Conservation (phyloP, 2,888 invertebrate species). For the Agrochola litura region DNA sequence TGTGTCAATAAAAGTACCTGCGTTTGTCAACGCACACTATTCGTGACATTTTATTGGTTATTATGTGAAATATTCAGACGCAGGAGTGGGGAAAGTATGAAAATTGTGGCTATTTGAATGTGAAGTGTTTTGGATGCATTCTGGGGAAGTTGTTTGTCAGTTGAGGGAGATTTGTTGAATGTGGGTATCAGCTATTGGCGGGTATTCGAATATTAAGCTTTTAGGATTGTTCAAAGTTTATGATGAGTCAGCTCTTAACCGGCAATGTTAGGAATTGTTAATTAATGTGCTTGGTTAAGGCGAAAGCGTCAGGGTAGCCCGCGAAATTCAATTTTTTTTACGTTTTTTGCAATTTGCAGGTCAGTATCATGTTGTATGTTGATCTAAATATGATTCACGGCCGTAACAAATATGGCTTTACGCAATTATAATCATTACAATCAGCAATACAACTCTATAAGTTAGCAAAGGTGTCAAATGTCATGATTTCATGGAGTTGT, state of each 20-base stretch:
- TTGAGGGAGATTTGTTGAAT: neutral
- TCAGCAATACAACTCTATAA: no score
- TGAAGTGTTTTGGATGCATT: conserved; percentile 24
- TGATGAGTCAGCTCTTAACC: no score
- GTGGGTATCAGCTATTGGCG: neutral
- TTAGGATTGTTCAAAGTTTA: no score
- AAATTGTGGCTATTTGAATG: conserved; percentile 28
- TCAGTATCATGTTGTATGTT: no score
- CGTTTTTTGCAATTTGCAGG: no score
- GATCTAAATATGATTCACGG: no score
- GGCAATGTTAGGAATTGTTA: neutral
- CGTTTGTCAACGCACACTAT: conserved; percentile 60
- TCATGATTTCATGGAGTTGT: no score
- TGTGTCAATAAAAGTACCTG: conserved; percentile 60
- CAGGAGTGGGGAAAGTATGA: conserved; percentile 31
- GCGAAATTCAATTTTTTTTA: no score
- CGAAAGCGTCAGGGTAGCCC: no score
- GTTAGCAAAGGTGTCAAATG: no score
- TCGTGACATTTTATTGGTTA: conserved; percentile 55
- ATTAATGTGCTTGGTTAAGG: neutral
- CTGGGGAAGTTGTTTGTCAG: neutral
- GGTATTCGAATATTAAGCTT: neutral
- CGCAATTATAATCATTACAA: no score
- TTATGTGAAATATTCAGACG: conserved; percentile 45
- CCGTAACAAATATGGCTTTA: no score